These are phyloP conservation scores for Eupeodes corollae DNA, from an alignment of 1,140 invertebrate species.

Conservation along the genomic window DNA sequence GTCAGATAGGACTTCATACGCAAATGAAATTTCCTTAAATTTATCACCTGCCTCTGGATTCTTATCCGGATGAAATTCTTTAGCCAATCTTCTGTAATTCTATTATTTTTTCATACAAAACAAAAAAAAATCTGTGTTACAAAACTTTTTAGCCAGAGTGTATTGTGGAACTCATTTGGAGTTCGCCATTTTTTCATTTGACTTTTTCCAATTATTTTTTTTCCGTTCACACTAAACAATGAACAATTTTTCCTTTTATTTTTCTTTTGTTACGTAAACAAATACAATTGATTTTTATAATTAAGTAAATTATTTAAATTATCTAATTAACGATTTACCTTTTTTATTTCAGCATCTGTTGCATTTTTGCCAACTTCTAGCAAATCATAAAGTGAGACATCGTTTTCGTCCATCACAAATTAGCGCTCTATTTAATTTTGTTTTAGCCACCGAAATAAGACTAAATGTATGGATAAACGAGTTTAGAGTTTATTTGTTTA, in stretches of 20 bases:
- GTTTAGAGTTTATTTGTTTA: no score
- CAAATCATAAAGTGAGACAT: conserved; percentile 60
- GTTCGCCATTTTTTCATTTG: not conserved
- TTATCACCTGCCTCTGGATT: conserved; percentile 70
- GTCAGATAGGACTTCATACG: conserved; percentile 69
- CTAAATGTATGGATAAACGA: no score
- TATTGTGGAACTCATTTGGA: no score
- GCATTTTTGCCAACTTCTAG: conserved; percentile 65
- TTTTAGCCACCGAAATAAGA: no score
- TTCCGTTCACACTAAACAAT: not conserved
- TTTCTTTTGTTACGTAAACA: not conserved
- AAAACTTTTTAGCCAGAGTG: not conserved
- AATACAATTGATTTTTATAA: not conserved
- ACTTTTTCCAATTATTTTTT: not conserved
- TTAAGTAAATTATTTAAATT: not conserved
- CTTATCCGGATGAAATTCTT: conserved; percentile 81
- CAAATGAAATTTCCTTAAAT: conserved; percentile 82
- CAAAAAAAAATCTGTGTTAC: not conserved
- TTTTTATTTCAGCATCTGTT: conserved; percentile 73
- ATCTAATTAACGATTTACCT: conserved; percentile 45
- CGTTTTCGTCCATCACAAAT: no score
- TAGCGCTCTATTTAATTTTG: no score
- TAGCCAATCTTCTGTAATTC: conserved; percentile 74
- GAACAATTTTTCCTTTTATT: conserved; percentile 1
- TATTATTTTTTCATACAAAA: conserved; percentile 24